A percentile compares a stretch with the other conserved stretches of the same genome.
These are phyloP conservation scores for Danio aesculapii DNA, from an alignment of 2,797 vertebrate species.

Conservation along the genomic window DNA sequence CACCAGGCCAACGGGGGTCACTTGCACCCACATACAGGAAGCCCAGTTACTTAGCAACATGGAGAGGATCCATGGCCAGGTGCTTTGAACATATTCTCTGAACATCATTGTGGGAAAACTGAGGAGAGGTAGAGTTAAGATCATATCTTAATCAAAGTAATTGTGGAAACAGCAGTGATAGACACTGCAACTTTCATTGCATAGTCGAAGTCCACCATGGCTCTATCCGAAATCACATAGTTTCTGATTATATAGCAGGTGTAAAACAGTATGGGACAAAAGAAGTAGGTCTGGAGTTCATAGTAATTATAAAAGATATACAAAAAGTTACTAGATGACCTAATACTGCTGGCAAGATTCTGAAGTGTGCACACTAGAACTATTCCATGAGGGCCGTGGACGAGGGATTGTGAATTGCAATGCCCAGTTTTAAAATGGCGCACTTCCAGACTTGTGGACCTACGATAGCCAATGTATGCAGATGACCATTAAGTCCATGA, in stretches of 20 bases:
- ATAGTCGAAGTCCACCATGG: not conserved
- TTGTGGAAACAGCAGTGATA: not conserved
- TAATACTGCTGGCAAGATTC: too few relatives aligned
- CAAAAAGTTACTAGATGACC: too few relatives aligned
- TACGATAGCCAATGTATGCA: not conserved
- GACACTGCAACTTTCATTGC: not conserved
- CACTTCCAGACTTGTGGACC: not conserved
- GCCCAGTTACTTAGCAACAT: constrained; percentile 41
- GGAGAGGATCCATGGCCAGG: constrained; percentile 32
- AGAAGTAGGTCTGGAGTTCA: not conserved
- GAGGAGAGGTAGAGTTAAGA: not conserved
- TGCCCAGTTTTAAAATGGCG: not conserved
- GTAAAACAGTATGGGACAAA: not conserved
- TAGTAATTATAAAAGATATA: too few relatives aligned
- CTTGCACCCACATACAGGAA: constrained; percentile 40
- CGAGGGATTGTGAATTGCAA: not conserved
- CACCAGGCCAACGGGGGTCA: constrained; percentile 8
- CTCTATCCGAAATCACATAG: not conserved
- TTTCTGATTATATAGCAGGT: too few relatives aligned
- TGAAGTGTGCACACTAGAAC: too few relatives aligned
- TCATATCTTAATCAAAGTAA: constrained; percentile 1
- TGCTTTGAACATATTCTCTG: constrained; percentile 3
- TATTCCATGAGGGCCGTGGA: too few relatives aligned
- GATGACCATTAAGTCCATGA: not conserved
- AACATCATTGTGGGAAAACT: constrained; percentile 21